Evolutionary conservation across 2,888 invertebrate species (phyloP), one percentile per base, ranked within the genome.

Genomic region (Agrochola lota): DNA sequence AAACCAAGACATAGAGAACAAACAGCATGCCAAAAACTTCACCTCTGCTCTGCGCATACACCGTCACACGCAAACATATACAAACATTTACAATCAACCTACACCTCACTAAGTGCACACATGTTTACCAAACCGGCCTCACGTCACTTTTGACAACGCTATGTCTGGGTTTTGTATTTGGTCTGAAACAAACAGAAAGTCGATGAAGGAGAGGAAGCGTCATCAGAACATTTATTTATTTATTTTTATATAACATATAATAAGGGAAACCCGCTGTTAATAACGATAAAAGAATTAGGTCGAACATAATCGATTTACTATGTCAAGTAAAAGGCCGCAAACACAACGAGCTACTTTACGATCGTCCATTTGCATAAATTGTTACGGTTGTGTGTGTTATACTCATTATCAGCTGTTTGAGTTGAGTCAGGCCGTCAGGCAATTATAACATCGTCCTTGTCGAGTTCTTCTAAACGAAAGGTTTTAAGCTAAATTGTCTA

Each of bases 281-380:
- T 59, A 60, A 60, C 55, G 66, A 74, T 81, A 40, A 71, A 68
- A 68, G 30, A 79, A 79, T 55, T 75, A 80, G 68, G 84, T 80
- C 60, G 30, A 55, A 64, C 30, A 59, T 60, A 75, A 69, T 63
- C 46, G 35, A 72, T 67, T 59, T 40, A 62, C 30, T 52, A 63
- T 26, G 64, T 66, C 57, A 63, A 72, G 80, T 76, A 80, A 72
- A 72, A 70, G 9, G 46, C 55, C n/a, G 67, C 83, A 23, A 83
- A 59, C 60, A 57, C 35, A 71, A 4, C 23, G 43, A 75, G 71
- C 30, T 15, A 63, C 20, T 85, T 52, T 55, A 81, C 46, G 62
- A 81, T 40, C 35, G 12, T 74, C 57, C 5, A 71, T 85, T 85
- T 63, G n/a, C 82, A 75, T 81, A 85, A n/a, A 74, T 52, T 75